Base-by-base conservation (phyloP, 2,888 invertebrate species). In the Stenolophus ochropezus region DNA sequence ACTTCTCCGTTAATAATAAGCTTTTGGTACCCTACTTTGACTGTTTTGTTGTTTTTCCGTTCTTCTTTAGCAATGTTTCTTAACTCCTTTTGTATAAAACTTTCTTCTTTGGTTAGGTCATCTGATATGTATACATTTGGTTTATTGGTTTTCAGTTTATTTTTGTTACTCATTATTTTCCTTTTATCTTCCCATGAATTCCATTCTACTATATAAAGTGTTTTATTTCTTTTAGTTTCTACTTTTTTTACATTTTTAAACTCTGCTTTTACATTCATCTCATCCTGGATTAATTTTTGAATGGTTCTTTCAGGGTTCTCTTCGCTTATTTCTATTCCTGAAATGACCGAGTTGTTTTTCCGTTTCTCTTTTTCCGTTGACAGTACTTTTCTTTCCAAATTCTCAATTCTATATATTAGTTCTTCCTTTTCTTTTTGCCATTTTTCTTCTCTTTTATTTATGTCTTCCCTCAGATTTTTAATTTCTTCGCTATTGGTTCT, bases 1-100 rank as follows among this genome's bases (percentile, higher is more conserved):
- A 6, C 5, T 25, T 65, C 65, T 65, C 27, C n/a, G 5, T 65
- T 25, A 20, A 65, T 27, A 3, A 25, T 20, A 6, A 65, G 8
- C 25, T 65, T 65, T 65, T 65, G 21, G 25, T 65, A 65, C 6
- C 25, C 25, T 23, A 65, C 25, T 25, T 65, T 65, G 21, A 25
- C 25, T 23, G 8, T 2, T 65, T 27, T 56, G 18, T 56, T 21
- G 16, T 16, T 56, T 20, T 56, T 56, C 20, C 21, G 18, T 56
- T 56, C 56, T 18, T 56, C 56, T 56, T 16, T 56, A 5, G 56
- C 56, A 5, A 56, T 56, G 4, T 56, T 56, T 25, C 65, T 23
- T 5, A 65, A 21, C n/a, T 65, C 27, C 14, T 4, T 20, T 65
- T 65, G 65, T 1, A 65, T 25, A 21, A 21, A 14, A 23, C 65